Evolutionary conservation across 1,140 invertebrate genomes (phyloP), one percentile per base, ranked within the genome.

Genomic region (Rhopalosiphum maidis): DNA sequence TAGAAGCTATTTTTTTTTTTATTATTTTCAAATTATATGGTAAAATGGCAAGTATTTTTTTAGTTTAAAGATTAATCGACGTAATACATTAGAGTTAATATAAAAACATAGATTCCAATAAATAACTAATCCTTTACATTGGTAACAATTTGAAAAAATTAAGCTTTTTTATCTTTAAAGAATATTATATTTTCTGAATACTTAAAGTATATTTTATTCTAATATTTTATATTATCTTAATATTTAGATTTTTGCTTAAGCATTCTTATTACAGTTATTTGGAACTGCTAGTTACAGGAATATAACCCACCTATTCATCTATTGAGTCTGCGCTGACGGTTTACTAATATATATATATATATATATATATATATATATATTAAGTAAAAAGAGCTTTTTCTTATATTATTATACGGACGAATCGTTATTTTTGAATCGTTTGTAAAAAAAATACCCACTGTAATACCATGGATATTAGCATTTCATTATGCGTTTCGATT

Each of bases 401-500:
- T 83, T 68, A 90, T 30, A 30, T 41, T n/a, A 68, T 88, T 90
- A 60, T 60, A 23, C 89, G 37, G 23, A 41, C 55, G 43, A 48
- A 83, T 91, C 90, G 90, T 91, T 82, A 48, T 48, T 91, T 82
- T 51, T 48, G 82, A 91, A 91, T 68, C 41, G 90, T 91, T 91
- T 83, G 90, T 91, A 51, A 83, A 87, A 87, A 37, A 48, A 87
- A 48, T 48, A 48, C 43, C 60, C 54, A 25, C 48, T 60, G 60
- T 77, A 91, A 91, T 91, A 91, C 90, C 15, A 43, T 77, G 90
- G 55, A 83, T 91, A 91, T 91, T 91, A 91, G 90, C 90, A 91
- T 91, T 91, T 91, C 90, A 91, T 91, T 91, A 83, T 91, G 68
- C 90, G 43, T 91, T 83, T 83, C 90, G 90, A 91, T 91, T 91